Base-by-base conservation (phyloP, 2,888 invertebrate species). In the Pseudococcus viburni region DNA sequence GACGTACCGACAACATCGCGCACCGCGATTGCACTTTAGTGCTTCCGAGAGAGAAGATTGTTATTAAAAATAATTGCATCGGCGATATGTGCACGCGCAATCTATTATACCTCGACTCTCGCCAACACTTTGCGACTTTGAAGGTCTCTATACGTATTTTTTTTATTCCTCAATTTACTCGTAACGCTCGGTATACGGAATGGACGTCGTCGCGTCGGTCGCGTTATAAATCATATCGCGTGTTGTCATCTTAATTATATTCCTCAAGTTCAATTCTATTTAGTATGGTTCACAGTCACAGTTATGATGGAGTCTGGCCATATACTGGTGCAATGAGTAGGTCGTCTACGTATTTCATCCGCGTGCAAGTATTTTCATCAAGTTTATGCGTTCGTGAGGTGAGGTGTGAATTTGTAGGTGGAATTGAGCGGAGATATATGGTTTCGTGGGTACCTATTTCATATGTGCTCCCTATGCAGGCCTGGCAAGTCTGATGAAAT, bases 141-240 rank as follows among this genome's bases (percentile, higher is more conserved):
- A 77, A 77, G 33, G 77, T 17, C 64, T 64, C 64, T 64, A 7
- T 7, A 22, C 26, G 26, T 33, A 33, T 9, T 22, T 19, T 64
- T 64, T 22, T 11, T 19, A 12, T 12, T 46, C 46, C 51, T 15
- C 51, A 17, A 51, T 51, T 51, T 68, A 68, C 26, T 33, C 26
- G 26, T 68, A 12, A 12, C 9, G 68, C 33, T 8, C 26, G 26
- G 26, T 33, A 3, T 33, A 22, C 19, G 9, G 73, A 33, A 73
- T 19, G 22, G 19, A 73, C 33, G 17, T 39, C 33, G 17, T 39
- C 26, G 26, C 26, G 26, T 33, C 26, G 26, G 26, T 33, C 26
- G 26, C 77, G 77, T 77, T 77, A 39, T 77, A 77, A 77, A 77
- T 77, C 77, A 77, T 77, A 77, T 77, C 77, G 77, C 77, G 77